Percentiles rank a stretch among this genome's conserved stretches.
phyloP scores from a whole-genome alignment of 35 echinoderm and acorn worm species.

The Anneissia japonica region DNA sequence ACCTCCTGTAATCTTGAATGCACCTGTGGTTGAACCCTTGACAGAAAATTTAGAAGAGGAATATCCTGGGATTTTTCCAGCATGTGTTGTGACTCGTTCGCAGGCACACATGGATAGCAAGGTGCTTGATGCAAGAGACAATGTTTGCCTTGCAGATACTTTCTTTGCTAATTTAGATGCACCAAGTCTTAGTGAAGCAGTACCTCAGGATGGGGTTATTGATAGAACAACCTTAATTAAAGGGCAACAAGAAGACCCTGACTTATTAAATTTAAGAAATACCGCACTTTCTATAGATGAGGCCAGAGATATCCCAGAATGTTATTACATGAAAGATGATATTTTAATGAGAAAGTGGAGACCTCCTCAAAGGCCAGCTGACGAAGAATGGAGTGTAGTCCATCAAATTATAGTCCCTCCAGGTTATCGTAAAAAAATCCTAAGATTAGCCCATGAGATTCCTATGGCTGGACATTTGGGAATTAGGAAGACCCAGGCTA shows the following conservation, averaged over 20 bases:
- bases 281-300: constrained; percentile 16
- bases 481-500: constrained; percentile 34
- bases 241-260: not conserved
- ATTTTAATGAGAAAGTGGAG: constrained; percentile 69
- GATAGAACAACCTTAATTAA: not conserved
- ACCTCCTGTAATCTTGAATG: too few species aligned
- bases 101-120: too few species aligned
- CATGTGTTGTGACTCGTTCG: too few species aligned
- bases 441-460: constrained; percentile 29
- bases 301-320: constrained; percentile 10
- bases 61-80: too few species aligned
- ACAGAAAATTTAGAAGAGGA: too few species aligned
- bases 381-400: constrained; percentile 34
- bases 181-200: too few species aligned
- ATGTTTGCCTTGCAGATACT: too few species aligned
- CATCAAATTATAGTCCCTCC: constrained; percentile 57
- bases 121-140: too few species aligned
- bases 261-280: not conserved
- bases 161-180: too few species aligned
- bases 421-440: constrained; percentile 6
- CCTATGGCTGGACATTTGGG: constrained; percentile 27
- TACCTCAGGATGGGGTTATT: not conserved
- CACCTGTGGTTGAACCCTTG: too few species aligned
- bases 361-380: constrained; percentile 27
- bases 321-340: constrained; percentile 34